A percentile compares a stretch with the other conserved stretches of the same genome.
Evolutionary conservation across 2,113 vertebrate genomes (phyloP).

Genomic region (Vireo altiloquus): DNA sequence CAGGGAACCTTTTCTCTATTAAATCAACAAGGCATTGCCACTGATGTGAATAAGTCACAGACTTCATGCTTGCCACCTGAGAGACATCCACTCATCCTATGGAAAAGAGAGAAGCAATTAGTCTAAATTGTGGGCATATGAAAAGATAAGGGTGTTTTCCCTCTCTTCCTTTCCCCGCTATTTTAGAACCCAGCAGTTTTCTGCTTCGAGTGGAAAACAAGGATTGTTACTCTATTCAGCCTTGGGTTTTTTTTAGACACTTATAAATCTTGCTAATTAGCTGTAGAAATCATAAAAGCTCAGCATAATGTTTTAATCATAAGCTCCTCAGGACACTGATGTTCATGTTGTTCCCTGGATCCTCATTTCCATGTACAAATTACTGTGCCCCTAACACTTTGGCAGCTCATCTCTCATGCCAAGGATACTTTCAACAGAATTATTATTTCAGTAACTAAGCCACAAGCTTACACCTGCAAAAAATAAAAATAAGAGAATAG

Average conservation of each 20-base stretch:
- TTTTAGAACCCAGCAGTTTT: conserved; percentile 1
- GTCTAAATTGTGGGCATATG: background rate
- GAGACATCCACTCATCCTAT: background rate
- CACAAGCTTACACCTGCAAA: conserved; percentile 41
- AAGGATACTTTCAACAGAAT: conserved; percentile 35
- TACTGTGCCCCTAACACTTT: conserved; percentile 8
- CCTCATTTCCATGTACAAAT: conserved; percentile 53
- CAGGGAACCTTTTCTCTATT: background rate
- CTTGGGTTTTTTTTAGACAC: background rate
- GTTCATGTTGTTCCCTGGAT: conserved; percentile 44
- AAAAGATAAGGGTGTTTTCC: background rate
- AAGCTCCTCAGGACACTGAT: conserved; percentile 35
- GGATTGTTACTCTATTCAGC: background rate
- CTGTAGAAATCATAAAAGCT: conserved; percentile 60
- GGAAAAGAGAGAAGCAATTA: background rate
- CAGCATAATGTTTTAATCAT: conserved; percentile 63
- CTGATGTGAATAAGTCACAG: background rate
- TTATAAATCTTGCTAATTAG: conserved; percentile 63
- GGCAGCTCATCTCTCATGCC: conserved; percentile 40
- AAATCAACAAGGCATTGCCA: background rate
- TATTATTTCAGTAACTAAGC: conserved; percentile 45
- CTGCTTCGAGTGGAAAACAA: conserved; percentile 42
- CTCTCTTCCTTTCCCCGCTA: background rate
- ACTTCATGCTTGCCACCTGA: background rate
- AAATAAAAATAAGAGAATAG: conserved; percentile 24